Conservation (phyloP, 2,888 invertebrate species). For the Coenonympha glycerion region DNA sequence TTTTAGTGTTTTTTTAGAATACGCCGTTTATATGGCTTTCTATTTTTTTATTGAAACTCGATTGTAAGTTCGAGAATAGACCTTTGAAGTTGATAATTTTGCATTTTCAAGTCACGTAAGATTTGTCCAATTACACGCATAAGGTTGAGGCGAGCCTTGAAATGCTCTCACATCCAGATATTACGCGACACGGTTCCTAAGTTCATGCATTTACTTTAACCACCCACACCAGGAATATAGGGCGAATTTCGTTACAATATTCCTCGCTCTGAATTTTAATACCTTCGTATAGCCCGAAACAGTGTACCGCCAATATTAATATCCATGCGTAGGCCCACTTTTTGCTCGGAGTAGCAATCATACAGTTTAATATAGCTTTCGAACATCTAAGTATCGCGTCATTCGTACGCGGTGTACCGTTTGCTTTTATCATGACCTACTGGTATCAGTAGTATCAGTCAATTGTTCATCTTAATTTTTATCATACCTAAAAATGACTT, state of each 20-base stretch:
- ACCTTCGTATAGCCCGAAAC: constrained; percentile 30
- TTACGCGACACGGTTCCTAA: constrained; percentile 24
- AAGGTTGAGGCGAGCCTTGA: neutral
- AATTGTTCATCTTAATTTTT: too few species aligned
- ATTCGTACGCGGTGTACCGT: too few species aligned
- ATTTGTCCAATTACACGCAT: neutral
- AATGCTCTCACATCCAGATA: constrained; percentile 3
- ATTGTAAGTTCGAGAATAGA: too few species aligned
- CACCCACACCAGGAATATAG: constrained; percentile 24
- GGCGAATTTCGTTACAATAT: constrained; percentile 23
- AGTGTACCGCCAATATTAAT: constrained; percentile 27
- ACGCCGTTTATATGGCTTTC: too few species aligned
- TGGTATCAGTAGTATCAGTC: too few species aligned
- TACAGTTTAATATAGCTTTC: neutral
- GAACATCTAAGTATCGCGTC: too few species aligned
- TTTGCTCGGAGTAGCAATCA: neutral
- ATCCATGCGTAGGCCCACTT: constrained; percentile 30
- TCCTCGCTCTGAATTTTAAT: constrained; percentile 30
- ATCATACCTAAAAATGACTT: too few species aligned
- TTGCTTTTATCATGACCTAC: too few species aligned
- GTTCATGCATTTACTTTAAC: constrained; percentile 20
- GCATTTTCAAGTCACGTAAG: neutral
- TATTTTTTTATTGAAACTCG: too few species aligned
- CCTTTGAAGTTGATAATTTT: too few species aligned
- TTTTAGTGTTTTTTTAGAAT: too few species aligned